A percentile compares a stretch with the other conserved stretches of the same genome.
phyloP scores from a whole-genome alignment of 2,888 invertebrate species.

The Hetaerina titia region DNA sequence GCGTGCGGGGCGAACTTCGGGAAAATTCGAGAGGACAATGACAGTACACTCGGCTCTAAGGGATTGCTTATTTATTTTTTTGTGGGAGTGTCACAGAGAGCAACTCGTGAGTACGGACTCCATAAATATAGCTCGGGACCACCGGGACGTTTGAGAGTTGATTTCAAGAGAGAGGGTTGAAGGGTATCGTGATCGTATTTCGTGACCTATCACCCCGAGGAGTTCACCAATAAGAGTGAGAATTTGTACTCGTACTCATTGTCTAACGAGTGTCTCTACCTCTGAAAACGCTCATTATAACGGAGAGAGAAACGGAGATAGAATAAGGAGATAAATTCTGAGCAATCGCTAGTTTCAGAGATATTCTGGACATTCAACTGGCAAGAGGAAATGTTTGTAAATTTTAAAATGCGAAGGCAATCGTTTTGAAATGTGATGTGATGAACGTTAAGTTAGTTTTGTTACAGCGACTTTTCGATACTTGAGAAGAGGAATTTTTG shows the following conservation, averaged over 20 bases:
- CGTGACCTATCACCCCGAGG: neutral
- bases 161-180: neutral
- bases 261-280: neutral
- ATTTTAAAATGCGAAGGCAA: neutral
- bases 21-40: neutral
- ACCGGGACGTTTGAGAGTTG: neutral
- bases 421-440: constrained; percentile 32
- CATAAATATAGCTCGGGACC: neutral
- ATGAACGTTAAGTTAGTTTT: neutral
- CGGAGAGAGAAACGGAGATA: neutral
- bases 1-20: neutral
- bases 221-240: neutral
- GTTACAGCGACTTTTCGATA: constrained; percentile 1
- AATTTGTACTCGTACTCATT: neutral
- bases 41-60: neutral
- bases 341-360: neutral
- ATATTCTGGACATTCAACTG: neutral
- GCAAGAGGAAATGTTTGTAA: neutral
- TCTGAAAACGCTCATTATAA: neutral
- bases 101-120: neutral
- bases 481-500: neutral
- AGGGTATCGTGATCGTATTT: neutral
- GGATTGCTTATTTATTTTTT: neutral
- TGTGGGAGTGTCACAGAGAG: neutral
- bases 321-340: neutral